These are phyloP conservation scores for Phyllostomus discolor DNA, from an alignment of 2,113 vertebrate species.

Conservation along the genomic window DNA sequence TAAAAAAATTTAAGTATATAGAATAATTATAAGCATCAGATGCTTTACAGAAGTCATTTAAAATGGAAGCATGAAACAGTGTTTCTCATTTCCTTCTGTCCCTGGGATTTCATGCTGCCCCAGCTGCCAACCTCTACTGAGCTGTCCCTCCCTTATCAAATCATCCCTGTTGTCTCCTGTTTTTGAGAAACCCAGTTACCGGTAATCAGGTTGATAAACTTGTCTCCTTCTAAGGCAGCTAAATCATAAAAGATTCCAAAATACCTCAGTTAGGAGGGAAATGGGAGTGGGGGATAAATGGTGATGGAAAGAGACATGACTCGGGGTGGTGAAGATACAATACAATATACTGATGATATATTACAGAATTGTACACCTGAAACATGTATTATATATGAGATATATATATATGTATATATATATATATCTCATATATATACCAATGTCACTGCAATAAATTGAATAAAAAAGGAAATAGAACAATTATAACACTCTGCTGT, in stretches of 20 bases:
- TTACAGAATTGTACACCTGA: too few species aligned
- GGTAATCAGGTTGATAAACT: neutral
- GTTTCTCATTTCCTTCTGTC: neutral
- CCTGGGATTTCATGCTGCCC: neutral
- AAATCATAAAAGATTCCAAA: neutral
- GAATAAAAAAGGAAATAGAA: too few species aligned
- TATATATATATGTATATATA: too few species aligned
- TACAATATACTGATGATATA: too few species aligned
- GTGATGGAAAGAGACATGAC: too few species aligned
- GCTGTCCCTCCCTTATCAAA: neutral
- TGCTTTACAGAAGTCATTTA: neutral
- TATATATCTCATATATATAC: too few species aligned
- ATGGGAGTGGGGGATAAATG: too few species aligned
- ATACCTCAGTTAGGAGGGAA: neutral
- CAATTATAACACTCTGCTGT: too few species aligned
- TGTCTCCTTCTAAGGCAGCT: neutral
- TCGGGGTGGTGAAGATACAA: too few species aligned
- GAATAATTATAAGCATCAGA: neutral
- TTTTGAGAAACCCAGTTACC: neutral
- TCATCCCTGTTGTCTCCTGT: neutral
- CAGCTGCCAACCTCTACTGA: neutral
- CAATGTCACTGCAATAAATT: too few species aligned
- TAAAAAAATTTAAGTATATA: neutral
- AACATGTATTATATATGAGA: too few species aligned
- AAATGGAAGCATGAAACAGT: neutral